These are phyloP conservation scores for Chascanopsetta lugubris DNA, from an alignment of 2,113 vertebrate species.

Conservation along the genomic window DNA sequence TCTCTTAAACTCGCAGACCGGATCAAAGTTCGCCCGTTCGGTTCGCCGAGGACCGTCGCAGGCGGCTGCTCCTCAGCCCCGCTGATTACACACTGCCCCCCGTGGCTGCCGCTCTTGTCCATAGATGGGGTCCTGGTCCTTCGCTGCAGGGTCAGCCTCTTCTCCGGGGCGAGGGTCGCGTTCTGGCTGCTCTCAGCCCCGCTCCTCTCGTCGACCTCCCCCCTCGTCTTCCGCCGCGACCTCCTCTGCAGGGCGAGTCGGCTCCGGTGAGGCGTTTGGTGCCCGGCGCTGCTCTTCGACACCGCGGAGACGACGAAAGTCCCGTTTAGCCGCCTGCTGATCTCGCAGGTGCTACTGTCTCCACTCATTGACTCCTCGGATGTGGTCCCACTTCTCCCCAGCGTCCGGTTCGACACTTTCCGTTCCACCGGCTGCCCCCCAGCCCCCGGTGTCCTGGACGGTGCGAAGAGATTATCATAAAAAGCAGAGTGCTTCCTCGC, in stretches of 20 bases:
- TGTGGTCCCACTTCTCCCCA: constrained; percentile 10
- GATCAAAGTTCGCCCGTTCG: constrained; percentile 44
- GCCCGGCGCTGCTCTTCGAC: constrained; percentile 61
- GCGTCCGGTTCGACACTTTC: constrained; percentile 16
- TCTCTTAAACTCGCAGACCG: constrained; percentile 70
- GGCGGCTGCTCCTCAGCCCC: constrained; percentile 24
- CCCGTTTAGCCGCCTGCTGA: constrained; percentile 77
- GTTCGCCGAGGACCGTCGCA: constrained; percentile 43
- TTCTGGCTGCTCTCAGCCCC: constrained; percentile 42
- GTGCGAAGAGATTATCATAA: constrained; percentile 67
- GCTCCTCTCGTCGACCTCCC: constrained; percentile 45
- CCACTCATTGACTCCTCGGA: constrained; percentile 49
- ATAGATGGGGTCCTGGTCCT: constrained; percentile 64
- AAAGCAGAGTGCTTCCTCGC: constrained; percentile 68
- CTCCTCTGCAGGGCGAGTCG: constrained; percentile 84
- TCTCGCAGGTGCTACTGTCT: constrained; percentile 52
- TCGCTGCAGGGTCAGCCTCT: constrained; percentile 78
- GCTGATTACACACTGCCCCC: constrained; percentile 26
- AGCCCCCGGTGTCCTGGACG: constrained; percentile 36
- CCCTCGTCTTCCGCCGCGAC: constrained; percentile 68
- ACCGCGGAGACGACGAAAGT: constrained; percentile 85
- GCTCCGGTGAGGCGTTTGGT: constrained; percentile 44
- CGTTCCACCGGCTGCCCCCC: constrained; percentile 13
- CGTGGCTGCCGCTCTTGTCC: constrained; percentile 47
- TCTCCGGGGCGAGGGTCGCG: constrained; percentile 53